phyloP scores from a whole-genome alignment of 2,113 vertebrate species.

The Sitta europaea region DNA sequence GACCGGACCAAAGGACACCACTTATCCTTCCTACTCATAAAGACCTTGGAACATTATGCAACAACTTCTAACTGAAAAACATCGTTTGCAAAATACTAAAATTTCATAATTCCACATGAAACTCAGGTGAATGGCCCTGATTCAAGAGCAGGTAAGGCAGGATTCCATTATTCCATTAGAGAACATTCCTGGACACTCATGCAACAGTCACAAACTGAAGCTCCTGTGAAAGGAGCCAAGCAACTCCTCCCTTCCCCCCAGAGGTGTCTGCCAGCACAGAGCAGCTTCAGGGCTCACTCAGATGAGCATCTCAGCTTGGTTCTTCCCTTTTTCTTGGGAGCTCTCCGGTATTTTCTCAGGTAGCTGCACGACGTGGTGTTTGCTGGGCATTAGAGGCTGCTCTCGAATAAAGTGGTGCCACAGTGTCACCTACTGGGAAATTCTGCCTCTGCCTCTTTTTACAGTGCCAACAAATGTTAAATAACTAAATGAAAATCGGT shows the following conservation, averaged over 20 bases:
- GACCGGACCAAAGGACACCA: not conserved
- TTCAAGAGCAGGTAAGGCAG: not conserved
- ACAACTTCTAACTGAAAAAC: not conserved
- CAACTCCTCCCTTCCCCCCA: not conserved
- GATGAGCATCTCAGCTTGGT: not conserved
- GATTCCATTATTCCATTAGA: not conserved
- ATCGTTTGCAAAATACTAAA: not conserved
- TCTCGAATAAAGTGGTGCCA: not conserved
- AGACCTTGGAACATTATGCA: not conserved
- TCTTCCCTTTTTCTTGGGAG: not conserved
- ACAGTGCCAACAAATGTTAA: not conserved
- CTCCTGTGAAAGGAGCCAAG: not conserved
- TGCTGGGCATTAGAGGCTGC: not conserved
- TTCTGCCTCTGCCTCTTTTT: not conserved
- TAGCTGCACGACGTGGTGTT: not conserved
- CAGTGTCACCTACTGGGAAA: constrained; percentile 28
- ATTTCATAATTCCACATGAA: not conserved
- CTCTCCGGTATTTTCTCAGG: not conserved
- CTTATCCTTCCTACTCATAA: not conserved
- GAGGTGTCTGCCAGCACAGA: not conserved
- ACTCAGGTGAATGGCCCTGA: not conserved
- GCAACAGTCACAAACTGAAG: not conserved
- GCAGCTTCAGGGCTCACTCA: not conserved
- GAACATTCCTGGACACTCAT: not conserved
- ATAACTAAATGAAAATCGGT: not conserved